Conservation (phyloP, 2,888 invertebrate genomes). For the Galerucella calmariensis region DNA sequence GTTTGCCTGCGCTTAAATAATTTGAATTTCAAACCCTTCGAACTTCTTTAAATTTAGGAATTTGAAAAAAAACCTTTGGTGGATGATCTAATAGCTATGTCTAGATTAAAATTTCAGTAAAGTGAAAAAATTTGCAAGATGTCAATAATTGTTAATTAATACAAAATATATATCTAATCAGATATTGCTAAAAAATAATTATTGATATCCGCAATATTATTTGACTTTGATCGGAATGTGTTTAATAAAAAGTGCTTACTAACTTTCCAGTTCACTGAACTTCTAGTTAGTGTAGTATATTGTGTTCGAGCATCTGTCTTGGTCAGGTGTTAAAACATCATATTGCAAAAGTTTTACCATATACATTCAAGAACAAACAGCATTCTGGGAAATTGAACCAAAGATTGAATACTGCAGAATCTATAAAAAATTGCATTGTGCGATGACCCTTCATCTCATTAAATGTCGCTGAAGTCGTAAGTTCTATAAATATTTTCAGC, state of each 20-base stretch:
- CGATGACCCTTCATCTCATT: constrained; percentile 15
- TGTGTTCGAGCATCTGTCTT: constrained; percentile 12
- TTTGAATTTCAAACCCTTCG: no score
- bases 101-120: no score
- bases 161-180: not conserved
- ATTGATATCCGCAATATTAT: not conserved
- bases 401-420: constrained; percentile 39
- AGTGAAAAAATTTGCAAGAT: not conserved
- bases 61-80: no score
- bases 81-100: no score
- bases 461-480: not conserved
- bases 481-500: not conserved
- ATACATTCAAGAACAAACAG: constrained; percentile 18
- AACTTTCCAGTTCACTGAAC: constrained; percentile 27
- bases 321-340: constrained; percentile 37
- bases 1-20: no score
- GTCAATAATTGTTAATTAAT: not conserved
- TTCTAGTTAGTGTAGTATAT: constrained; percentile 8
- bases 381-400: constrained; percentile 34
- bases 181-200: not conserved
- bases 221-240: constrained; percentile 20
- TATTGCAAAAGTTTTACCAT: constrained; percentile 29
- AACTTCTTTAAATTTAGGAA: no score
- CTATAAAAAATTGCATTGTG: constrained; percentile 29
- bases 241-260: constrained; percentile 18